These are phyloP conservation scores for Drosophila malerkotliana DNA, from an alignment of 1,140 invertebrate genomes.

Conservation along the genomic window DNA sequence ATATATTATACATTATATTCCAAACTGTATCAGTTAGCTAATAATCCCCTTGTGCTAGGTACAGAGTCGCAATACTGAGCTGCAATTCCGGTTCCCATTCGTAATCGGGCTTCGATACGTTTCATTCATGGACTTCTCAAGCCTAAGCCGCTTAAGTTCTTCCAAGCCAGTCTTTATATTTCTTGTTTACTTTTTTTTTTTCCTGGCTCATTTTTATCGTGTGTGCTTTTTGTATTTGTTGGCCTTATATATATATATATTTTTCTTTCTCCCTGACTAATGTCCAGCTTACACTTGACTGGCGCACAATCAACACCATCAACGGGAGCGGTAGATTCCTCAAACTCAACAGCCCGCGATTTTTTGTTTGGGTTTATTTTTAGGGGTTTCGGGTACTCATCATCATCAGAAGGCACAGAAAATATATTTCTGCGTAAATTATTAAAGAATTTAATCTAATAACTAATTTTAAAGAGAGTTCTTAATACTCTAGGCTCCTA, in stretches of 20 bases:
- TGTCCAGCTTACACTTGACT: slow-evolving; percentile 81
- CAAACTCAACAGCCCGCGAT: slow-evolving; percentile 2
- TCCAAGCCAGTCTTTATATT: slow-evolving; percentile 22
- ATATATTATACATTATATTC: too few species aligned
- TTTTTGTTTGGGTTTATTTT: background rate
- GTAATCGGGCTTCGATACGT: slow-evolving; percentile 64
- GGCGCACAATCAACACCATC: slow-evolving; percentile 81
- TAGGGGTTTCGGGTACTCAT: slow-evolving; percentile 20
- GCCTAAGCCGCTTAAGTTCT: slow-evolving; percentile 74
- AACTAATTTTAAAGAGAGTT: background rate
- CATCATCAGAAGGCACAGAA: slow-evolving; percentile 22
- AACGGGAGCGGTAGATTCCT: slow-evolving; percentile 41
- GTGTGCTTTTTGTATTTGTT: slow-evolving; percentile 15
- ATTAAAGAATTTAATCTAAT: background rate
- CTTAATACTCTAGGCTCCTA: too few species aligned
- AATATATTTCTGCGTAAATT: background rate
- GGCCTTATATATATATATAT: background rate
- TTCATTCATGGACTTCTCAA: slow-evolving; percentile 64
- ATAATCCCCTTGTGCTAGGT: background rate
- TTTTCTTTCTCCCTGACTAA: slow-evolving; percentile 66
- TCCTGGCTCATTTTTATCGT: slow-evolving; percentile 15
- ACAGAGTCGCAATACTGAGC: slow-evolving; percentile 41
- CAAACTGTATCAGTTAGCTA: background rate
- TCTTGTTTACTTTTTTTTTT: slow-evolving; percentile 7
- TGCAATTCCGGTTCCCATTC: slow-evolving; percentile 66